Evolutionary conservation across 1,140 invertebrate species (phyloP), one percentile per base, ranked within the genome.

Genomic region (Drosophila kurseongensis): DNA sequence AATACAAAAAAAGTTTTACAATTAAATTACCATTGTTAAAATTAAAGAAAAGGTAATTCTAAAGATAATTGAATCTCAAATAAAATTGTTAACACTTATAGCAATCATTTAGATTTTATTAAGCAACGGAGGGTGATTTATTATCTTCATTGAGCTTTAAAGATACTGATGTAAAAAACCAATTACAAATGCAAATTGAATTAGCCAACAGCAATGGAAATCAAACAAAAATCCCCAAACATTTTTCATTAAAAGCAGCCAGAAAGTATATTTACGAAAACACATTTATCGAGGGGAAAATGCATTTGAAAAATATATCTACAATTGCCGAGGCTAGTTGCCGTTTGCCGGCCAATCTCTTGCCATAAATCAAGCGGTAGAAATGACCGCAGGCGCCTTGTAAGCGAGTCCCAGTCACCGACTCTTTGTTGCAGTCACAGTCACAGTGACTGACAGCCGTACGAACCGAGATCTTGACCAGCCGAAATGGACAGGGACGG

Each of bases 311-410:
- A 86, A 86, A 86, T 88, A 76, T 79, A 88, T 88, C 61, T 88
- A 86, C 83, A 88, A 83, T 83, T 86, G 65, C 79, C 83, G 63
- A 77, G 76, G 67, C 42, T 84, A 79, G 75, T 86, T 75, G 67
- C 51, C 68, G 73, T 50, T 32, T 51, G 48, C 48, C 23, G 72
- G 76, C 83, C 83, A 86, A 86, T 86, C 83, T 86, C 83, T 86
- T 86, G 83, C 83, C 83, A 86, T 86, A 86, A 86, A 86, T 86
- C 83, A 86, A 86, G 83, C 83, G 59, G 72, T 78, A 79, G 75
- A 86, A 86, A 86, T 86, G 75, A 82, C 83, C 83, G 79, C 83
- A 86, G 83, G 83, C 83, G 83, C 83, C 83, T 86, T 88, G 84
- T 83, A 86, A 86, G 83, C 83, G 83, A 86, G 83, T 86, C 83